phyloP scores from a whole-genome alignment of 2,113 vertebrate genomes.

The Eurypyga helias region DNA sequence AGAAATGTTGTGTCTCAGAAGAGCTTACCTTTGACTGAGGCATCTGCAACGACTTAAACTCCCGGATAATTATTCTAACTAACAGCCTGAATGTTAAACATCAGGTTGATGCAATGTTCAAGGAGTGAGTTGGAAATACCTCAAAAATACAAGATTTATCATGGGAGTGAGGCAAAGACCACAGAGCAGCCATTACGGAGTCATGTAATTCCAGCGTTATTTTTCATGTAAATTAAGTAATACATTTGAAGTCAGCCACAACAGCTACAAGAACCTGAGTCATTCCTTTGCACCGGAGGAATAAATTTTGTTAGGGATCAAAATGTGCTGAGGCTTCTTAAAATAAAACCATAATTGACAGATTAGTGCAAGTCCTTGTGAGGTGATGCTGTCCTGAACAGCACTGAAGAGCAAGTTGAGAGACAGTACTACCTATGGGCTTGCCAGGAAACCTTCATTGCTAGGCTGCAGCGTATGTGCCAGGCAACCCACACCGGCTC shows the following conservation, averaged over 20 bases:
- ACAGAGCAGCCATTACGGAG: not conserved
- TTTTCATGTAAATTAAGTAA: not conserved
- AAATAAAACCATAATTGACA: not conserved
- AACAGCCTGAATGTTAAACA: not conserved
- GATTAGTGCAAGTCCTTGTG: not conserved
- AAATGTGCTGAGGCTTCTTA: not conserved
- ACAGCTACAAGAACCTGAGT: not conserved
- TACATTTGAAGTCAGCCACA: not conserved
- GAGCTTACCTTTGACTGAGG: not conserved
- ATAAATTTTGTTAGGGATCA: not conserved
- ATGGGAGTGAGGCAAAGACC: not conserved
- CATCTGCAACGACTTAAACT: not conserved
- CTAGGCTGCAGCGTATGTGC: not conserved
- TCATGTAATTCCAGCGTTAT: not conserved
- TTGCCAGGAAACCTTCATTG: not conserved
- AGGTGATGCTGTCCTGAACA: not conserved
- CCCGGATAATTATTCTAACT: not conserved
- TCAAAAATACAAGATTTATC: not conserved
- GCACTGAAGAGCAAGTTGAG: not conserved
- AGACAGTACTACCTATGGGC: not conserved
- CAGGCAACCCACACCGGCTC: rapidly evolving
- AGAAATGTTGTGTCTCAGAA: not conserved
- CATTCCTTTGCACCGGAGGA: not conserved
- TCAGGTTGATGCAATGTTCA: not conserved
- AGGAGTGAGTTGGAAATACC: not conserved